These are phyloP conservation scores for Cyrtonyx montezumae DNA, from an alignment of 2,113 vertebrate species.

Conservation along the genomic window DNA sequence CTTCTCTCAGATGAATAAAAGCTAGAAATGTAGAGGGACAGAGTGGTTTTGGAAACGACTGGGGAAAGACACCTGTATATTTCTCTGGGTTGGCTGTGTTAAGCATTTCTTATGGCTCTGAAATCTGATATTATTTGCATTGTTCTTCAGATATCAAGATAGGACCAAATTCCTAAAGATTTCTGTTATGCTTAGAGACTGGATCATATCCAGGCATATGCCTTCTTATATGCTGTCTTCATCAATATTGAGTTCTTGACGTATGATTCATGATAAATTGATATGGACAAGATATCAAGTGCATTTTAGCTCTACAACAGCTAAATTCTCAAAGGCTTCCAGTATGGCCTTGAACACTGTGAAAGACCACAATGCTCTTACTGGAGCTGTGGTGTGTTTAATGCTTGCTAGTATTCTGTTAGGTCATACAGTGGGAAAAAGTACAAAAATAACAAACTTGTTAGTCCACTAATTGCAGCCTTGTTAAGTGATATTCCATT, in stretches of 20 bases:
- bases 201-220: conserved; percentile 65
- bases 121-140: conserved; percentile 64
- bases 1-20: conserved; percentile 34
- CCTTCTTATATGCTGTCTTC: conserved; percentile 70
- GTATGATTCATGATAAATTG: conserved; percentile 68
- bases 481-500: conserved; percentile 75
- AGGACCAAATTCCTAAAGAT: conserved; percentile 60
- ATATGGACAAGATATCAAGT: conserved; percentile 77
- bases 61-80: conserved; percentile 59
- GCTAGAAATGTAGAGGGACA: neutral
- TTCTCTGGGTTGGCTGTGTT: conserved; percentile 45
- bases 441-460: conserved; percentile 78
- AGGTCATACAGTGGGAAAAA: conserved; percentile 75
- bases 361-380: conserved; percentile 41
- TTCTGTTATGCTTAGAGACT: conserved; percentile 57
- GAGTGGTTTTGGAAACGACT: conserved; percentile 51
- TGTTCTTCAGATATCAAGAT: conserved; percentile 59
- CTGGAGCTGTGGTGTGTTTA: conserved; percentile 24
- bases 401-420: conserved; percentile 34
- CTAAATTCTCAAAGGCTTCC: conserved; percentile 73
- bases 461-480: conserved; percentile 76
- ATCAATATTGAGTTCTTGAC: conserved; percentile 62
- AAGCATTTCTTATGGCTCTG: neutral
- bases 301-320: conserved; percentile 72
- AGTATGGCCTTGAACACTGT: neutral